Percentiles rank a stretch among this genome's conserved stretches.
Conservation (phyloP, 2,113 vertebrate genomes). For the Petrocephalus zakoni region DNA sequence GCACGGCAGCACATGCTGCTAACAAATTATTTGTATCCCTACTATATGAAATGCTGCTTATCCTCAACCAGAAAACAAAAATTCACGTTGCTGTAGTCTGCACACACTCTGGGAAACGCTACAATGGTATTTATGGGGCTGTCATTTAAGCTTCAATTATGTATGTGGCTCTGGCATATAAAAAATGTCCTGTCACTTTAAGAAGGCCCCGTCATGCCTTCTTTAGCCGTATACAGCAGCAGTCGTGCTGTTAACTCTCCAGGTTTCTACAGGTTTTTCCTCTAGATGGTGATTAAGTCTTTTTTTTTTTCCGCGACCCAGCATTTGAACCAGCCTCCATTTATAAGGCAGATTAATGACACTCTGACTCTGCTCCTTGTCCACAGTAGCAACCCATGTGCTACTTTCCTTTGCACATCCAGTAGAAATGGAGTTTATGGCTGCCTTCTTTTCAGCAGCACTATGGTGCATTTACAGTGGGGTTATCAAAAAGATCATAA, state of each 20-base stretch:
- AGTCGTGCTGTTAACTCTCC: constrained; percentile 15
- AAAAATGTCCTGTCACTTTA: background rate
- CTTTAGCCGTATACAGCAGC: constrained; percentile 18
- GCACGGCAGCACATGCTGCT: background rate
- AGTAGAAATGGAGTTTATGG: constrained; percentile 22
- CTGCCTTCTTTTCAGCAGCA: background rate
- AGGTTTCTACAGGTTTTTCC: constrained; percentile 31
- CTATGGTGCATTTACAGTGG: constrained; percentile 22
- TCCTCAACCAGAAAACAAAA: background rate
- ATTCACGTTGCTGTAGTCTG: background rate
- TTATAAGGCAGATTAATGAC: constrained; percentile 32
- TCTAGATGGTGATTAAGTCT: background rate
- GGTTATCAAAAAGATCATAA: constrained; percentile 20
- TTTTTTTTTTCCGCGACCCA: constrained; percentile 15
- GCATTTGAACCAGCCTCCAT: constrained; percentile 32
- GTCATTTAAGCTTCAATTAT: constrained; percentile 22
- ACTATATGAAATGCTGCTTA: background rate
- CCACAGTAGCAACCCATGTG: constrained; percentile 21
- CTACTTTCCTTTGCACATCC: constrained; percentile 30
- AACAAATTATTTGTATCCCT: background rate
- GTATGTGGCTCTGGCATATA: background rate
- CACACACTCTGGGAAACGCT: background rate
- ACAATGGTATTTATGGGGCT: constrained; percentile 3
- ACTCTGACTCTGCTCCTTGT: constrained; percentile 26
- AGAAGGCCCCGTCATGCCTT: background rate